phyloP scores from a whole-genome alignment of 1,140 invertebrate genomes.

The Drosophila neocordata region DNA sequence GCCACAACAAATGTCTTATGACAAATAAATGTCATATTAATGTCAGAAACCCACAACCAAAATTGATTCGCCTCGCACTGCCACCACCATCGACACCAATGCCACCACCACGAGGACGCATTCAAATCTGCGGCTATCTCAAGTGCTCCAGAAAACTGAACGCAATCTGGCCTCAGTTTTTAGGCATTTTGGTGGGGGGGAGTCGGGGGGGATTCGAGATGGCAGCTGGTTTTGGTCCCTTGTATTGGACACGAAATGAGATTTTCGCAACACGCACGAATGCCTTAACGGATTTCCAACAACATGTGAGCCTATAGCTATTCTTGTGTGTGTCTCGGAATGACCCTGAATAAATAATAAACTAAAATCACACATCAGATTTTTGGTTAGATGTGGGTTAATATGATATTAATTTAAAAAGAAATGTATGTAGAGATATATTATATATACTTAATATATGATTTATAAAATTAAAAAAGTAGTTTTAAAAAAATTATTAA shows the following conservation, averaged over 20 bases:
- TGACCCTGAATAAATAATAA: background rate
- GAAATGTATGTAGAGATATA: no score
- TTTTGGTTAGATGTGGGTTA: background rate
- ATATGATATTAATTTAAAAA: background rate
- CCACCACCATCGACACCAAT: conserved; percentile 16
- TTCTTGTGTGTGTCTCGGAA: background rate
- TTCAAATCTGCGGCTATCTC: conserved; percentile 56
- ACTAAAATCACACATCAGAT: background rate
- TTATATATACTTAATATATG: no score
- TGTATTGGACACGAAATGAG: background rate
- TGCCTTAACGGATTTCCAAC: conserved; percentile 6
- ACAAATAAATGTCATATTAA: conserved; percentile 82
- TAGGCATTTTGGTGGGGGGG: background rate
- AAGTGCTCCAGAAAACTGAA: conserved; percentile 3
- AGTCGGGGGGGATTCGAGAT: background rate
- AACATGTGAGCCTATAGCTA: background rate
- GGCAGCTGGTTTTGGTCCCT: background rate
- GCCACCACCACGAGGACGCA: conserved; percentile 21
- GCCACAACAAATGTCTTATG: conserved; percentile 53
- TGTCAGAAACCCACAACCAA: conserved; percentile 66
- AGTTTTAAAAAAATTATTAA: no score
- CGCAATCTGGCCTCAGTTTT: background rate
- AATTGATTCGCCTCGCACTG: conserved; percentile 61
- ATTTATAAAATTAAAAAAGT: no score
- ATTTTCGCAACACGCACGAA: conserved; percentile 14